A percentile compares a stretch with the other conserved stretches of the same genome.
These are phyloP conservation scores for Cylloceria caligata DNA, from an alignment of 2,888 invertebrate genomes.

Conservation along the genomic window DNA sequence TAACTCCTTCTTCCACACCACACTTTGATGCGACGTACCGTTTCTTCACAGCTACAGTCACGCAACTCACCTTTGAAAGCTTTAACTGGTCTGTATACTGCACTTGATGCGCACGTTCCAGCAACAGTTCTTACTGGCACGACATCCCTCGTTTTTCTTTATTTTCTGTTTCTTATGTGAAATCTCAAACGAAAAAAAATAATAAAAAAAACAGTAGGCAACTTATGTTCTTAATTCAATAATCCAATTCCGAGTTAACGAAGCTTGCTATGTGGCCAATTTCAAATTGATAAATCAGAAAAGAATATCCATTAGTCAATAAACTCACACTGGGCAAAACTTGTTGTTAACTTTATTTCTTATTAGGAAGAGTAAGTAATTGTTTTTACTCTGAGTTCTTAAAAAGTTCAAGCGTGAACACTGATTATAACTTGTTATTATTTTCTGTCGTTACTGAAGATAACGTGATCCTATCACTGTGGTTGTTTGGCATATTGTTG, in stretches of 20 bases:
- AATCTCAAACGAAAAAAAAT: not conserved
- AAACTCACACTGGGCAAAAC: not conserved
- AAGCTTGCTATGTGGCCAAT: not conserved
- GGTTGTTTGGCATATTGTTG: too few species aligned
- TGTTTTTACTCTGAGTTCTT: too few species aligned
- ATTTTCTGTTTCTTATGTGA: not conserved
- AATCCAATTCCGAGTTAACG: not conserved
- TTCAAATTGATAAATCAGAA: not conserved
- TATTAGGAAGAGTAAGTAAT: not conserved
- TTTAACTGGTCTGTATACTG: not conserved
- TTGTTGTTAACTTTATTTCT: not conserved
- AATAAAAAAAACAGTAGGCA: too few species aligned
- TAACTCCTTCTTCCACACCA: slow-evolving; percentile 35
- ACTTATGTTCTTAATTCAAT: not conserved
- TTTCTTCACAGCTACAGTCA: slow-evolving; percentile 56
- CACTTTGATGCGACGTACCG: slow-evolving; percentile 31
- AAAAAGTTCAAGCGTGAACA: too few species aligned
- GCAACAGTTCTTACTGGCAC: not conserved
- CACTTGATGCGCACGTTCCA: slow-evolving; percentile 54
- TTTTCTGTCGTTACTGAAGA: too few species aligned
- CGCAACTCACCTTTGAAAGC: slow-evolving; percentile 50
- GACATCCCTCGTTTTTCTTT: slow-evolving; percentile 10
- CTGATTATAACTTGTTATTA: too few species aligned
- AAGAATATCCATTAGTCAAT: not conserved
- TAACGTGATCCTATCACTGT: too few species aligned